Percentiles rank a stretch among this genome's conserved stretches.
phyloP scores from a whole-genome alignment of 2,797 vertebrate species.

The Neoniphon sammara region DNA sequence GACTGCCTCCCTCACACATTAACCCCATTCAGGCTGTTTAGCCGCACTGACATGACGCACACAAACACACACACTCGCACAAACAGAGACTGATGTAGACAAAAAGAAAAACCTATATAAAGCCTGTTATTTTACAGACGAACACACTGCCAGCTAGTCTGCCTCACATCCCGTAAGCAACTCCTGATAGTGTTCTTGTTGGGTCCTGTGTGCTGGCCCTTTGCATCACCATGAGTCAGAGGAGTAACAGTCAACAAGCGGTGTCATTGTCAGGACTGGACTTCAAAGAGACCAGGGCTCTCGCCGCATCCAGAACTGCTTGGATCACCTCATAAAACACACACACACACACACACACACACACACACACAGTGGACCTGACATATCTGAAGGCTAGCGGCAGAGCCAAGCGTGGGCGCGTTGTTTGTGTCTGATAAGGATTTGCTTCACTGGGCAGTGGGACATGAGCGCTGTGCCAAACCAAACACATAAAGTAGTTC shows the following conservation, averaged over 20 bases:
- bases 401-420: slow-evolving; percentile 68
- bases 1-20: slow-evolving; percentile 32
- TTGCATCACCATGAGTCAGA: slow-evolving; percentile 59
- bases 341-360: slow-evolving; percentile 43
- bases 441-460: slow-evolving; percentile 70
- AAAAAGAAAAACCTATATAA: slow-evolving; percentile 25
- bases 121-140: slow-evolving; percentile 48
- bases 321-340: slow-evolving; percentile 71
- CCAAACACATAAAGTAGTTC: slow-evolving; percentile 74
- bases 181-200: slow-evolving; percentile 36
- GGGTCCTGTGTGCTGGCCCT: slow-evolving; percentile 21
- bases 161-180: slow-evolving; percentile 39
- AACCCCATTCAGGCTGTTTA: slow-evolving; percentile 33
- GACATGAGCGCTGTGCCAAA: slow-evolving; percentile 63
- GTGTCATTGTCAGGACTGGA: slow-evolving; percentile 55
- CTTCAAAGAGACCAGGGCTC: slow-evolving; percentile 68
- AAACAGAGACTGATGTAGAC: slow-evolving; percentile 42
- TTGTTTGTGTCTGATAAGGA: slow-evolving; percentile 79
- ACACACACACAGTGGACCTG: slow-evolving; percentile 63
- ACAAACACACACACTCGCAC: slow-evolving; percentile 16
- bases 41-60: slow-evolving; percentile 34
- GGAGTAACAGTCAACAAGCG: slow-evolving; percentile 53
- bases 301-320: slow-evolving; percentile 53
- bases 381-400: slow-evolving; percentile 69
- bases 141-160: slow-evolving; percentile 2